Conservation (phyloP, 1,140 invertebrate genomes). For the Anagrus nilaparvatae region DNA sequence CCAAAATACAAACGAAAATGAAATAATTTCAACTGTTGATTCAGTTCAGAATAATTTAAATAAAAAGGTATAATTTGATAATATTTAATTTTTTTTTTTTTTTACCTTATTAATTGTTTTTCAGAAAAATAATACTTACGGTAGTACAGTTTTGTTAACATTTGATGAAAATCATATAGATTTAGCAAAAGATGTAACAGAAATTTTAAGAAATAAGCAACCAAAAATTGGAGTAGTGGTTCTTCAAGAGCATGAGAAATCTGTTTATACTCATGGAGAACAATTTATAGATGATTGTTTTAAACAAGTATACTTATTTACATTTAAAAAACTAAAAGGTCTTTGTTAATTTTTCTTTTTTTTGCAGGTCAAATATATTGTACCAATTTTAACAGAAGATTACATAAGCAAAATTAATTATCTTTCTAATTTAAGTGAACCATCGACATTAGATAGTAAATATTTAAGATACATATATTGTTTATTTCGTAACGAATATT, state of each 20-base stretch:
- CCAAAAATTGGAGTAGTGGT: conserved; percentile 32
- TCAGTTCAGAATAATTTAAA: conserved; percentile 11
- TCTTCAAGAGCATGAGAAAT: conserved; percentile 30
- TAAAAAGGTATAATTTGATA: conserved; percentile 3
- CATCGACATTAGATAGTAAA: conserved; percentile 24
- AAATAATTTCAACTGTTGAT: conserved; percentile 3
- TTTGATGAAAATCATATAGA: conserved; percentile 25
- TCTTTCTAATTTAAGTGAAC: conserved; percentile 5
- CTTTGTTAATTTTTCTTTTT: not conserved
- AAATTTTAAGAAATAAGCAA: conserved; percentile 25
- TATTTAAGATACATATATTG: conserved; percentile 32
- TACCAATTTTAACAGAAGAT: conserved; percentile 29
- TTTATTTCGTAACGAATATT: conserved; percentile 26
- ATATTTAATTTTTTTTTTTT: conserved; percentile 7
- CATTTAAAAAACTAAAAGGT: not conserved
- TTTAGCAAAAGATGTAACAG: conserved; percentile 20
- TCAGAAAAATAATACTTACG: conserved; percentile 17
- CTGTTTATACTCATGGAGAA: conserved; percentile 26
- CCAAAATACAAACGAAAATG: conserved; percentile 3
- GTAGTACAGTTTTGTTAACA: conserved; percentile 28
- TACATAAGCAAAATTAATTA: conserved; percentile 24
- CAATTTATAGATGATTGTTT: conserved; percentile 34
- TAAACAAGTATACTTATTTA: conserved; percentile 21
- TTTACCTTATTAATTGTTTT: conserved; percentile 4
- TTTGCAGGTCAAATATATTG: conserved; percentile 28